Base-by-base conservation (phyloP, 2,888 invertebrate genomes). In the Diplazon laetatorius region DNA sequence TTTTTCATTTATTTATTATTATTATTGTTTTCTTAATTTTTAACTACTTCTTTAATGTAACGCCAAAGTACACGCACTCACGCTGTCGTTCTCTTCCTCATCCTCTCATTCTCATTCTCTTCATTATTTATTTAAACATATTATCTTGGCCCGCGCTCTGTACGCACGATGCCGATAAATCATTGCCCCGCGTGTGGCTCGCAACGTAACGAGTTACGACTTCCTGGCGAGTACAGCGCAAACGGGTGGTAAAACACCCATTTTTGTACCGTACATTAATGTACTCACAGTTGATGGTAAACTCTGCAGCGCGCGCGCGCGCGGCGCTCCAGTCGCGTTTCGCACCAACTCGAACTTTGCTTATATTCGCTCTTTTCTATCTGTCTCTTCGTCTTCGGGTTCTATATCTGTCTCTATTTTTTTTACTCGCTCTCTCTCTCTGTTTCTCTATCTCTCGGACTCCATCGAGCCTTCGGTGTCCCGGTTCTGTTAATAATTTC, bases 151-250 rank as follows among this genome's bases (percentile, higher is more conserved):
- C 37, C 46, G 69, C 57, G 63, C 62, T 75, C 55, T 62, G 52
- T 20, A 55, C 63, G 63, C 59, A 60, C 74, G 37, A 57, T 71
- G 79, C 68, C 76, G 72, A 81, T 81, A 81, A 81, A 79, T 79
- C 81, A 81, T 79, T 77, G 60, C 68, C 60, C 74, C 60, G 60
- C 12, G 68, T 66, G 72, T 50, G 59, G 57, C 63, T 65, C 66
- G 60, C n/a, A n/a, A n/a, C n/a, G n/a, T n/a, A 77, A 77, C 71
- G 50, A 77, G 63, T 79, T 81, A 81, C 77, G 81, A 81, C 81
- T 81, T 81, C 79, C 81, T 76, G 74, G 71, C 57, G 57, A 42
- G 79, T 39, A 52, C 50, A 66, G 65, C 60, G n/a, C n/a, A n/a
- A 55, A 66, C 62, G 6, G 52, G 52, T 68, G 60, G 52, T 59